These are phyloP conservation scores for Andrena flavipes DNA, from an alignment of 2,888 invertebrate species.

Conservation along the genomic window DNA sequence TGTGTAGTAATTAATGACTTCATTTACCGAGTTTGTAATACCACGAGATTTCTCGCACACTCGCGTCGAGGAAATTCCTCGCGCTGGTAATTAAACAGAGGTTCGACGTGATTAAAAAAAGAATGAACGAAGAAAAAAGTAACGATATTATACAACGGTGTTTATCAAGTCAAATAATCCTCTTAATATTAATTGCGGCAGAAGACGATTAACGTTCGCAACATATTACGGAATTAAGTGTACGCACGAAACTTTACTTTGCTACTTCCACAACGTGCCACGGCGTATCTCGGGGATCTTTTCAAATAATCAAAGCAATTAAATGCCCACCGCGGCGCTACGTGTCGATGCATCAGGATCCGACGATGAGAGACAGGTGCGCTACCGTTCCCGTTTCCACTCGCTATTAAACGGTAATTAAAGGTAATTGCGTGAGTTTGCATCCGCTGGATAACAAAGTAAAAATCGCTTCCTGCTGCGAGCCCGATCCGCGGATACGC, in stretches of 20 bases:
- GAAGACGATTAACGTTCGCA: constrained; percentile 29
- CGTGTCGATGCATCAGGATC: constrained; percentile 65
- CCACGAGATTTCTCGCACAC: background rate
- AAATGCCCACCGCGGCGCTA: constrained; percentile 47
- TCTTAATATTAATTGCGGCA: background rate
- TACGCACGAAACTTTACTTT: constrained; percentile 21
- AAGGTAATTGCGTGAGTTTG: constrained; percentile 71
- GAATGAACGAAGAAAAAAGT: background rate
- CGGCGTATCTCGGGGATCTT: constrained; percentile 58
- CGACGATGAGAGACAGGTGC: constrained; percentile 61
- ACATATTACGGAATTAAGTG: constrained; percentile 17
- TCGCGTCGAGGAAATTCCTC: background rate
- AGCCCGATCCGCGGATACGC: constrained; percentile 25
- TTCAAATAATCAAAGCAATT: constrained; percentile 68
- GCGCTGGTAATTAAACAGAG: background rate
- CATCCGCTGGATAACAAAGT: constrained; percentile 70
- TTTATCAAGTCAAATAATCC: constrained; percentile 32
- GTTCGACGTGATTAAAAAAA: background rate
- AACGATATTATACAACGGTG: background rate
- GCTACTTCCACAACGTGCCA: constrained; percentile 26
- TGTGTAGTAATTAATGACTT: constrained; percentile 22
- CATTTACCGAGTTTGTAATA: background rate
- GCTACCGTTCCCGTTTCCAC: constrained; percentile 47
- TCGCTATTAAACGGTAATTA: constrained; percentile 74
- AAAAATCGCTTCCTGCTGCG: constrained; percentile 70